Conservation (phyloP, 2,113 vertebrate species). For the Ctenomys sociabilis region DNA sequence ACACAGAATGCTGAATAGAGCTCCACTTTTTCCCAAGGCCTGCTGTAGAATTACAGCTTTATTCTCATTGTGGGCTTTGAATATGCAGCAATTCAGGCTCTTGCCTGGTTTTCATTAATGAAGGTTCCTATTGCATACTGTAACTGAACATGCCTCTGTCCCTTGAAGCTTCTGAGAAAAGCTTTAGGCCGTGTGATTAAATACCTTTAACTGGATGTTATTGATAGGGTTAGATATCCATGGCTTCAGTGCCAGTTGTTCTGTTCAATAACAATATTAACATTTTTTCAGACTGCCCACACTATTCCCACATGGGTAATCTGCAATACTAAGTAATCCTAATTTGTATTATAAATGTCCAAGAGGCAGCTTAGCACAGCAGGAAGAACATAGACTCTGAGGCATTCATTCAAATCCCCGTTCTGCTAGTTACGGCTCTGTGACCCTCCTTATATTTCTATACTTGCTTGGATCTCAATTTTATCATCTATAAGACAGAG, state of each 20-base stretch:
- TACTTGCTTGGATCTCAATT: neutral
- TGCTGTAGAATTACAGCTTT: neutral
- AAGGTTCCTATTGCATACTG: neutral
- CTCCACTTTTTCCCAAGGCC: neutral
- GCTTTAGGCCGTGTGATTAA: neutral
- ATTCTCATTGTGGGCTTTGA: neutral
- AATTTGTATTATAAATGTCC: neutral
- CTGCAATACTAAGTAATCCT: neutral
- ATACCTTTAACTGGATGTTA: neutral
- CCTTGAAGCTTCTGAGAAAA: neutral
- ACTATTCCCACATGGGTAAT: neutral
- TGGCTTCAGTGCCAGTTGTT: neutral
- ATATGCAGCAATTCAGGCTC: neutral
- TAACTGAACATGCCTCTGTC: neutral
- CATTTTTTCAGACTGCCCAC: neutral
- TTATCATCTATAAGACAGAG: neutral
- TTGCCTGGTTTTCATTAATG: neutral
- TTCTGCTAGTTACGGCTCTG: neutral
- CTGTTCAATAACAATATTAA: neutral
- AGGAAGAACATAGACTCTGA: neutral
- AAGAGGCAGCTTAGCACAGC: accelerated
- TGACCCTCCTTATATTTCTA: neutral
- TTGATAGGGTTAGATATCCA: neutral
- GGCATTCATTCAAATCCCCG: neutral
- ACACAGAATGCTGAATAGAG: accelerated